A percentile compares a stretch with the other conserved stretches of the same genome.
Conservation (phyloP, 1,140 invertebrate species). For the Heliconius nattereri region DNA sequence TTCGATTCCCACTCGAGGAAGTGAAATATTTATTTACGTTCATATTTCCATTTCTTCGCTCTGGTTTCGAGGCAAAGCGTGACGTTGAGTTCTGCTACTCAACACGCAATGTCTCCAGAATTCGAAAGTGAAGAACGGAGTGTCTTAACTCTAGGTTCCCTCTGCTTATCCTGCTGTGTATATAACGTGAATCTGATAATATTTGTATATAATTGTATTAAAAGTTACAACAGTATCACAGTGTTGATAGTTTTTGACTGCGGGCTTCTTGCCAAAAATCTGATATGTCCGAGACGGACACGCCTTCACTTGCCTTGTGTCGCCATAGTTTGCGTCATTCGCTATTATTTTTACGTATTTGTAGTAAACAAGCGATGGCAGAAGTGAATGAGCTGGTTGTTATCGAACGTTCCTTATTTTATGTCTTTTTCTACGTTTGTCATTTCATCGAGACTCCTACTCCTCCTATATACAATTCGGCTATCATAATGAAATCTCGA, state of each 20-base stretch:
- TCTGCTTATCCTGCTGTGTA: no score
- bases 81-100: no score
- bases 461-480: no score
- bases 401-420: neutral
- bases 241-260: constrained; percentile 5
- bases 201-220: constrained; percentile 12
- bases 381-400: neutral
- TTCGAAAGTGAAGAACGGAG: no score
- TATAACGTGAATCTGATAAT: no score
- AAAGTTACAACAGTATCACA: constrained; percentile 14
- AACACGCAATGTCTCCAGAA: no score
- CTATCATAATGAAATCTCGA: neutral
- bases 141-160: no score
- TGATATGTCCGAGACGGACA: constrained; percentile 17
- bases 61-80: no score
- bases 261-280: constrained; percentile 30
- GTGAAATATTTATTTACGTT: no score
- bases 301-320: constrained; percentile 33
- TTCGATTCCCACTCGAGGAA: no score
- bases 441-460: no score
- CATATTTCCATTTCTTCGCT: no score
- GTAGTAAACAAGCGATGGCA: constrained; percentile 30
- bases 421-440: neutral
- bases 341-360: constrained; percentile 31
- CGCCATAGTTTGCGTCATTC: constrained; percentile 34